Evolutionary conservation across 1,140 invertebrate genomes (phyloP), one percentile per base, ranked within the genome.

Genomic region (Campoletis sonorensis): DNA sequence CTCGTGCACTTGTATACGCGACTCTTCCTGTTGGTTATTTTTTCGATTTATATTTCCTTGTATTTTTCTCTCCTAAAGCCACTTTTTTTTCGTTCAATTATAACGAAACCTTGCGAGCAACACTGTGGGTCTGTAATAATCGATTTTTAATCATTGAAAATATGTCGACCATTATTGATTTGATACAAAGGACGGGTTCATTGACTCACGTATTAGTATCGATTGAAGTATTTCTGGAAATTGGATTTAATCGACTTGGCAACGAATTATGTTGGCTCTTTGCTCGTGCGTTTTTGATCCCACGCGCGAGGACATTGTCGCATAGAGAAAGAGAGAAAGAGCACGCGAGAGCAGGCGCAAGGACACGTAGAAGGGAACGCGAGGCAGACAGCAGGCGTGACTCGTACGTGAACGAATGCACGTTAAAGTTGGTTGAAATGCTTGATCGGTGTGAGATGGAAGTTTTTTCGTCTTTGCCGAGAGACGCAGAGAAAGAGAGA

Each of bases 281-380:
- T 2, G 18, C 45, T 71, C 16, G 58, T 61, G 75, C 54, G 67
- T 37, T 40, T 73, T 75, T 37, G 49, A 64, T 84, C 75, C 77
- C 71, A 75, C 68, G 83, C 68, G 83, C 77, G 76, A 58, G 54
- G 37, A 37, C 45, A 75, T 23, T 51, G 10, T n/a, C 10, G 49
- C 23, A 23, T 13, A 54, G 16, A 21, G 21, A 37, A 30, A 67
- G 30, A 23, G 27, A 67, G 49, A 45, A 33, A 30, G 67, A 64
- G 40, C 8, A 11, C 40, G 11, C 3, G 21, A 64, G 82, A 51
- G 67, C 71, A 75, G 76, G 37, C 54, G 73, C 49, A 70, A 83
- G 84, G 45, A 82, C 83, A 77, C 75, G 75, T 77, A 77, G 75
- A 77, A 40, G 18, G 40, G 54, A 77, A 77, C 75, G 54, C 61